phyloP scores from a whole-genome alignment of 2,113 vertebrate species.

The Polypterus senegalus region DNA sequence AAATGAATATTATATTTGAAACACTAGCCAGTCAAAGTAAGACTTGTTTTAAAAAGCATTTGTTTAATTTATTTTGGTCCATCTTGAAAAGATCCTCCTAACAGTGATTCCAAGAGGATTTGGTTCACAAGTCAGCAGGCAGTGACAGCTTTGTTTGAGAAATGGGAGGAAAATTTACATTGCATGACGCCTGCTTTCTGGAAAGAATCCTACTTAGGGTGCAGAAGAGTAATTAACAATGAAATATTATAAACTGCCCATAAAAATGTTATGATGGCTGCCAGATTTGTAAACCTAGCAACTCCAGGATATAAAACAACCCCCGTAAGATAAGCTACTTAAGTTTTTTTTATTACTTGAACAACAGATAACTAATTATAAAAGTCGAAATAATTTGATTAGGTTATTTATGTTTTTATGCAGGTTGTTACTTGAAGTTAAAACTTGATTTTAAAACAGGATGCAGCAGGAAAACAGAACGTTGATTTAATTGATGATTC shows the following conservation, averaged over 20 bases:
- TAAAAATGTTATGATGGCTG: constrained; percentile 25
- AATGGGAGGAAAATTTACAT: constrained; percentile 31
- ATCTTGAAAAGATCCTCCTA: constrained; percentile 19
- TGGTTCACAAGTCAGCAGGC: constrained; percentile 19
- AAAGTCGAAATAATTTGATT: too few species aligned
- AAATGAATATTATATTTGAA: too few species aligned
- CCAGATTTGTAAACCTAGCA: constrained; percentile 27
- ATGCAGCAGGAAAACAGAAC: too few species aligned
- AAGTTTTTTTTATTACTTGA: constrained; percentile 3
- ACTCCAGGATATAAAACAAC: constrained; percentile 5
- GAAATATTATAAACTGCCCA: constrained; percentile 43
- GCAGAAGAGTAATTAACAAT: constrained; percentile 37
- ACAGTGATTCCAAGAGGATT: constrained; percentile 26
- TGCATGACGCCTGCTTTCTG: constrained; percentile 23
- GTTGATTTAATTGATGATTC: too few species aligned
- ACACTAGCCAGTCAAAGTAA: too few species aligned
- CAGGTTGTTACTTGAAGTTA: too few species aligned
- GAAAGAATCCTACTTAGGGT: constrained; percentile 31
- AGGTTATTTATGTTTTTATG: too few species aligned
- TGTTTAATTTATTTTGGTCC: too few species aligned
- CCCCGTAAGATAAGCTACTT: background rate
- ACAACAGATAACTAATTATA: too few species aligned
- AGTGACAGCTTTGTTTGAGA: constrained; percentile 26
- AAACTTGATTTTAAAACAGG: too few species aligned
- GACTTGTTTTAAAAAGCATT: too few species aligned